Percentiles rank a stretch among this genome's conserved stretches.
phyloP scores from a whole-genome alignment of 2,888 invertebrate genomes.

The Thecocarcelia acutangulata region DNA sequence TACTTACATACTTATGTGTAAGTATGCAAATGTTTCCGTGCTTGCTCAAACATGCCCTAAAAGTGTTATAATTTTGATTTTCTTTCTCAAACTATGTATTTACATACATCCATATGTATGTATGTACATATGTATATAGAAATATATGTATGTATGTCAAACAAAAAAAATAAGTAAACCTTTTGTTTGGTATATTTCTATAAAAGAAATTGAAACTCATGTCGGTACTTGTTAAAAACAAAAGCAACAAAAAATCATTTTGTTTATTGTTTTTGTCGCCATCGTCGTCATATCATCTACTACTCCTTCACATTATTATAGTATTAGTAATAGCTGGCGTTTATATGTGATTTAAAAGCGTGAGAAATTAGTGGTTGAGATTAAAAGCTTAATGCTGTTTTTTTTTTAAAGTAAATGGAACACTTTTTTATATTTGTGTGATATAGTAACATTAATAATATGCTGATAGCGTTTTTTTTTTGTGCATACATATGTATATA shows the following conservation, averaged over 20 bases:
- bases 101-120: background rate
- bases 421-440: conserved; percentile 24
- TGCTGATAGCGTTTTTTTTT: conserved; percentile 48
- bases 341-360: conserved; percentile 67
- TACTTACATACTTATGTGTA: too few species aligned
- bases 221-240: conserved; percentile 70
- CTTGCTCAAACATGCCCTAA: conserved; percentile 58
- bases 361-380: conserved; percentile 72
- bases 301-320: conserved; percentile 15
- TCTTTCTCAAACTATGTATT: too few species aligned
- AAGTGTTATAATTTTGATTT: conserved; percentile 19
- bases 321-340: conserved; percentile 28
- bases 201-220: conserved; percentile 68
- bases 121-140: conserved; percentile 20
- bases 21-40: conserved; percentile 30
- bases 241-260: conserved; percentile 69
- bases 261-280: conserved; percentile 50
- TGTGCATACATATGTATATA: background rate
- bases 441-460: conserved; percentile 26
- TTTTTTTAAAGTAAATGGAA: conserved; percentile 53
- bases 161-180: background rate
- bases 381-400: conserved; percentile 59
- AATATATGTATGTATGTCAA: background rate
- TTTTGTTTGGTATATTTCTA: conserved; percentile 7
- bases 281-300: conserved; percentile 44